Evolutionary conservation across 2,113 vertebrate species (phyloP), one percentile per base, ranked within the genome.

Genomic region (Corythornis cristatus): DNA sequence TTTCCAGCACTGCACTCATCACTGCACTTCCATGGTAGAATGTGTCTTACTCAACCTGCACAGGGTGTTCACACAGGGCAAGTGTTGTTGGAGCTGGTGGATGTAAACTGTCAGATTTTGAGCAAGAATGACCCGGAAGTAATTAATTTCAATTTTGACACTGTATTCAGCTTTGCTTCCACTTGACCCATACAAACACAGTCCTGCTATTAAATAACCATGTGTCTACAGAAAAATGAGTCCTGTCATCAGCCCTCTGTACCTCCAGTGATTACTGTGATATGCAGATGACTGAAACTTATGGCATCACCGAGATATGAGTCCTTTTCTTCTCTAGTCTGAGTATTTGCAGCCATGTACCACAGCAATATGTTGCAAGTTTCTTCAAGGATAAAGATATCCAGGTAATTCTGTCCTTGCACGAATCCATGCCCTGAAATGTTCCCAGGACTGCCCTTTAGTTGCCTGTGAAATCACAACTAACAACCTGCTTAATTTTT

Each of bases 181-280:
- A 73, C 98, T 99, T 7, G 98, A 99, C 11, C 98, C 98, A 17
- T 99, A 98, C 45, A 99, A 89, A 15, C 98, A 98, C 57, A 99
- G 93, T 9, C 98, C 98, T 0, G 98, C 98, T 13, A 98, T 62
- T 96, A 70, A 99, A 99, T 87, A 98, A 97, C 48, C 98, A 90
- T 67, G 98, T 98, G 96, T 98, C 98, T 61, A 97, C 98, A 0
- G 98, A 98, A 15, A 99, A 99, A 97, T 98, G 98, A 90, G 98
- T 99, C 95, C 98, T 99, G 97, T 98, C 98, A 5, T 98, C 22
- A 98, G 98, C 4, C 98, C 98, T 3, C 98, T 97, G 96, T 98
- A 99, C 57, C 98, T 98, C 98, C 98, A 99, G 97, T 99, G 98
- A 81, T 99, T 99, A 98, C 98, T 99, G 66, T 98, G 98, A 93